phyloP scores from a whole-genome alignment of 2,113 vertebrate species.

The Mustela lutreola region DNA sequence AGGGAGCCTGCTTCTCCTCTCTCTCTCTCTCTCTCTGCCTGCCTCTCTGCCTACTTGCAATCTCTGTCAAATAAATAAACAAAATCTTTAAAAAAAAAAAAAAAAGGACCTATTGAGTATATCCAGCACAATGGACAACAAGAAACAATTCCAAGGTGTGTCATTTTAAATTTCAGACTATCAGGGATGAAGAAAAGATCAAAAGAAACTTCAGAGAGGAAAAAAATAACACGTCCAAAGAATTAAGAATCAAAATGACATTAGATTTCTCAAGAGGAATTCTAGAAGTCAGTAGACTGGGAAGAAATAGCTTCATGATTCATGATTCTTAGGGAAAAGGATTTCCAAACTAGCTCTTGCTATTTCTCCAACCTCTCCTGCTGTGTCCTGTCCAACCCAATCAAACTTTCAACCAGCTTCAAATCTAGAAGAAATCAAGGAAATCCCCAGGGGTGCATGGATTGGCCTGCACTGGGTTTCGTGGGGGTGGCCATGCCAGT shows the following conservation, averaged over 20 bases:
- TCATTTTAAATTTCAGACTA: neutral
- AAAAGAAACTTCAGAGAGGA: neutral
- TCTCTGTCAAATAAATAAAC: no score
- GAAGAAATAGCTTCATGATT: neutral
- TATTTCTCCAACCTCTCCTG: neutral
- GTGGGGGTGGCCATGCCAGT: no score
- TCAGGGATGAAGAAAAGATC: neutral
- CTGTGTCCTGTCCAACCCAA: neutral
- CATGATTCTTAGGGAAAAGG: neutral
- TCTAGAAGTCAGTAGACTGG: neutral
- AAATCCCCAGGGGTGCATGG: neutral
- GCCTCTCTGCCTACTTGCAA: no score
- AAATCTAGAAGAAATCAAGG: neutral
- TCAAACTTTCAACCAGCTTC: neutral
- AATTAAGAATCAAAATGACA: neutral
- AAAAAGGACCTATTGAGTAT: neutral
- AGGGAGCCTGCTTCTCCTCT: no score
- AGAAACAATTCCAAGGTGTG: neutral
- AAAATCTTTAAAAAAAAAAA: neutral
- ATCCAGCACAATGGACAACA: neutral
- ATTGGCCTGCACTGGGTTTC: neutral
- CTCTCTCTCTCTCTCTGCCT: no score
- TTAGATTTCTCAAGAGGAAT: neutral
- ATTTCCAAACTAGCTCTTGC: neutral
- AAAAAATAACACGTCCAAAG: slow-evolving; percentile 17